Percentiles rank a stretch among this genome's conserved stretches.
Evolutionary conservation across 2,888 invertebrate species (phyloP).

Genomic region (Tenthredo distinguenda): DNA sequence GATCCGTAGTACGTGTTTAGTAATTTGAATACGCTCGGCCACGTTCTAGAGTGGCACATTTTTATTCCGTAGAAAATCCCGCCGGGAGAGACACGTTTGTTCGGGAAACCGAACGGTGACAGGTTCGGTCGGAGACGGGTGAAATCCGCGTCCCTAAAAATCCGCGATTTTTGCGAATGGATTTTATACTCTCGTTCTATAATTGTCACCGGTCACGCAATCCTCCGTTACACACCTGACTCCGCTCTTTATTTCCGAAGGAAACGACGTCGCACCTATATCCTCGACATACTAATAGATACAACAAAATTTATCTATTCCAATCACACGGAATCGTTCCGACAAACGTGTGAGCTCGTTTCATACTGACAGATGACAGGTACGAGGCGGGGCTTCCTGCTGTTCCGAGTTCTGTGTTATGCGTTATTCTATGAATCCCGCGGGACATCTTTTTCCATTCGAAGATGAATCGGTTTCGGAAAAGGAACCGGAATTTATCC

Average conservation of each 20-base stretch:
- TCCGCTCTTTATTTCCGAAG: neutral
- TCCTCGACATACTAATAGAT: neutral
- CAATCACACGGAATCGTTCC: conserved; percentile 14
- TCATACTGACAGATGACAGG: conserved; percentile 36
- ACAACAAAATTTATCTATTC: conserved; percentile 30
- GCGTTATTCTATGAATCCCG: neutral
- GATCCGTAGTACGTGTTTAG: conserved; percentile 25
- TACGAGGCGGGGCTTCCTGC: conserved; percentile 16
- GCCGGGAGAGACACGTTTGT: neutral
- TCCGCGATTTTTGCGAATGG: neutral
- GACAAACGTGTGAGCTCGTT: conserved; percentile 34
- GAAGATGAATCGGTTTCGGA: neutral
- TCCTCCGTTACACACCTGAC: neutral
- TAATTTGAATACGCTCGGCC: conserved; percentile 29
- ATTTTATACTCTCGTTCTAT: neutral
- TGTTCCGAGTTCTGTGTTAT: neutral
- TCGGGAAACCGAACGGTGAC: conserved; percentile 20
- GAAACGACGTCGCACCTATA: neutral
- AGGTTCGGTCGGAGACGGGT: neutral
- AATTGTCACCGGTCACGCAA: neutral
- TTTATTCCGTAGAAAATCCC: conserved; percentile 23
- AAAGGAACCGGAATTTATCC: neutral
- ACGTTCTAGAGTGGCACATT: conserved; percentile 27
- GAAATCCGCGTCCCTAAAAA: neutral
- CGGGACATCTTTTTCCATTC: neutral